phyloP scores from a whole-genome alignment of 35 echinoderm and acorn worm genomes.

The Nesometra sesokonis region DNA sequence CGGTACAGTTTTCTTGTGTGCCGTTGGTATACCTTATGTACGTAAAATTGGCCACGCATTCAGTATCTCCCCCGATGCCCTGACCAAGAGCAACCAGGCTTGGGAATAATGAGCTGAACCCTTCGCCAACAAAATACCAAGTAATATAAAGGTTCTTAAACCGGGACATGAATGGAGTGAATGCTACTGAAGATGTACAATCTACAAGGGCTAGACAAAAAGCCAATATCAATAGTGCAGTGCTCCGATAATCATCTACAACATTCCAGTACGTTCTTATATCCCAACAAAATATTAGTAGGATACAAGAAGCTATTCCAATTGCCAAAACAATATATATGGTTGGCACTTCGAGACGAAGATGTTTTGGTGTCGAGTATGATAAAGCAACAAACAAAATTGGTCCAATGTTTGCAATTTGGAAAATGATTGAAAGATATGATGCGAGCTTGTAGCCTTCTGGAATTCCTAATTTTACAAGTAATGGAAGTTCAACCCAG shows the following conservation, averaged over 20 bases:
- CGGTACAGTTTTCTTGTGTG: constrained; percentile 17
- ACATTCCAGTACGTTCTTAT: constrained; percentile 27
- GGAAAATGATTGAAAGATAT: constrained; percentile 84
- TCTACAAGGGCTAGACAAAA: constrained; percentile 70
- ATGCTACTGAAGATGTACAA: constrained; percentile 88
- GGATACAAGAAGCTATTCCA: constrained; percentile 35
- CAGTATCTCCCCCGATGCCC: constrained; percentile 45
- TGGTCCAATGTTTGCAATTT: constrained; percentile 84
- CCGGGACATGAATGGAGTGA: constrained; percentile 87
- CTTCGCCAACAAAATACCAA: constrained; percentile 94
- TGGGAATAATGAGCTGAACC: constrained; percentile 79
- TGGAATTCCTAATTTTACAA: constrained; percentile 66
- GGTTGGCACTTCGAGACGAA: constrained; percentile 54
- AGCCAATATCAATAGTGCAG: constrained; percentile 57
- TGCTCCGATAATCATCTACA: constrained; percentile 54
- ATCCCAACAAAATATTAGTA: constrained; percentile 92
- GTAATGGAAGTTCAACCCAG: constrained; percentile 89
- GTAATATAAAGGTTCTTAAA: constrained; percentile 63
- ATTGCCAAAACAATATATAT: constrained; percentile 61
- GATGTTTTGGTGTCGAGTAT: constrained; percentile 37
- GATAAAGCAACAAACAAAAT: constrained; percentile 59
- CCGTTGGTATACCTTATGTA: constrained; percentile 20
- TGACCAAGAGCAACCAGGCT: constrained; percentile 74
- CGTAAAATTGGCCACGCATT: constrained; percentile 53
- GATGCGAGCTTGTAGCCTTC: constrained; percentile 78